phyloP scores from a whole-genome alignment of 2,888 invertebrate species.

The Drosophila austrosaltans region DNA sequence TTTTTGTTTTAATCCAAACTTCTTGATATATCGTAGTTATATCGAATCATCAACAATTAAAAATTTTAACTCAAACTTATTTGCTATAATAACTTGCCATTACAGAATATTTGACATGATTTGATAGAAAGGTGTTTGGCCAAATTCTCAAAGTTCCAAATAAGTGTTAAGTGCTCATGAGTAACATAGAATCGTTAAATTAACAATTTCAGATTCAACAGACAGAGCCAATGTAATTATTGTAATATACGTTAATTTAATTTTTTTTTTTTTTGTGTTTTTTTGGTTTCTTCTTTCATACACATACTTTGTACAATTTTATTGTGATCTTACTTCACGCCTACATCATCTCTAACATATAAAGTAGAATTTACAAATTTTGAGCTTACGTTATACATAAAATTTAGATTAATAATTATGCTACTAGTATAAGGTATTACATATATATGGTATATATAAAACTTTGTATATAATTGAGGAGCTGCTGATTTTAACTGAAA shows the following conservation, averaged over 20 bases:
- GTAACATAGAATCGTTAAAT: background rate
- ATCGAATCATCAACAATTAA: no score
- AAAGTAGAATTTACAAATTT: constrained; percentile 63
- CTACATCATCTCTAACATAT: constrained; percentile 41
- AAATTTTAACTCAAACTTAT: no score
- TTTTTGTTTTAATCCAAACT: background rate
- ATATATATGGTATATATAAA: constrained; percentile 46
- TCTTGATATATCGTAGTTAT: background rate
- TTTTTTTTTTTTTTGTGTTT: constrained; percentile 24
- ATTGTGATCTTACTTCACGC: constrained; percentile 10
- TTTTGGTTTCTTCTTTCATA: constrained; percentile 29
- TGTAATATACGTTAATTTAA: background rate
- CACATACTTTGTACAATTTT: constrained; percentile 54
- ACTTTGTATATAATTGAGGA: constrained; percentile 32
- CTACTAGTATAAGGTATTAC: constrained; percentile 35
- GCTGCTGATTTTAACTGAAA: constrained; percentile 37
- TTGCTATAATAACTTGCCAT: no score
- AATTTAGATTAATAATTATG: constrained; percentile 58
- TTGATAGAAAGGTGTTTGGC: no score
- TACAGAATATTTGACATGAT: background rate
- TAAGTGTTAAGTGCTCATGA: background rate
- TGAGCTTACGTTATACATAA: constrained; percentile 60
- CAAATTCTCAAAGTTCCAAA: background rate
- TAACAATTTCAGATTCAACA: background rate
- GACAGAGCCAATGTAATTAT: background rate